Conservation (phyloP, 2,888 invertebrate genomes). For the Ethmia dodecea region DNA sequence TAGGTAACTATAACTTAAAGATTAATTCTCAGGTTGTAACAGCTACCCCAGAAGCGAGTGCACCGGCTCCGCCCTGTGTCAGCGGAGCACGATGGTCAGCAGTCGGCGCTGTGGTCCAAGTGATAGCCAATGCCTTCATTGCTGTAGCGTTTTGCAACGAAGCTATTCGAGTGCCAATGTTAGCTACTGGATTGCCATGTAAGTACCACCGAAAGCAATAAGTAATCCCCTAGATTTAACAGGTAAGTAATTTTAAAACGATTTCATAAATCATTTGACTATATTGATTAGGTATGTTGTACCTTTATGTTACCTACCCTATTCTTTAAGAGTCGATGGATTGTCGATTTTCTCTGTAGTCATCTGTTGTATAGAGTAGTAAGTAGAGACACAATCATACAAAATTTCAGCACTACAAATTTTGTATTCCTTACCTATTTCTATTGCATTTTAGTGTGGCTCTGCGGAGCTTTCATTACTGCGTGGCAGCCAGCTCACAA, state of each 20-base stretch:
- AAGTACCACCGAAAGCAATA: constrained; percentile 19
- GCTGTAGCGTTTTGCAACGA: constrained; percentile 59
- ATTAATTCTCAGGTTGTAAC: constrained; percentile 51
- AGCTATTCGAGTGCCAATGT: constrained; percentile 46
- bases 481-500: constrained; percentile 75
- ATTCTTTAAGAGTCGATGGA: no score
- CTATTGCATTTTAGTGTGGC: constrained; percentile 59
- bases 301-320: no score
- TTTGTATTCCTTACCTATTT: background rate
- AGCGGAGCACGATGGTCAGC: constrained; percentile 59
- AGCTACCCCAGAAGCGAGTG: constrained; percentile 59
- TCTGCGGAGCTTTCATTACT: constrained; percentile 67
- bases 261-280: no score
- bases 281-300: no score
- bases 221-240: background rate
- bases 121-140: constrained; percentile 49
- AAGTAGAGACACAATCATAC: no score
- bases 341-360: no score
- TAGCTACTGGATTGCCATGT: constrained; percentile 59
- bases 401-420: no score
- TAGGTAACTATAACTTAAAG: no score
- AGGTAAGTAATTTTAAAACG: no score
- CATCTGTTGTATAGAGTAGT: no score
- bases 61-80: constrained; percentile 51
- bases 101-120: constrained; percentile 49